phyloP scores from a whole-genome alignment of 2,113 vertebrate species.

The Equus quagga region DNA sequence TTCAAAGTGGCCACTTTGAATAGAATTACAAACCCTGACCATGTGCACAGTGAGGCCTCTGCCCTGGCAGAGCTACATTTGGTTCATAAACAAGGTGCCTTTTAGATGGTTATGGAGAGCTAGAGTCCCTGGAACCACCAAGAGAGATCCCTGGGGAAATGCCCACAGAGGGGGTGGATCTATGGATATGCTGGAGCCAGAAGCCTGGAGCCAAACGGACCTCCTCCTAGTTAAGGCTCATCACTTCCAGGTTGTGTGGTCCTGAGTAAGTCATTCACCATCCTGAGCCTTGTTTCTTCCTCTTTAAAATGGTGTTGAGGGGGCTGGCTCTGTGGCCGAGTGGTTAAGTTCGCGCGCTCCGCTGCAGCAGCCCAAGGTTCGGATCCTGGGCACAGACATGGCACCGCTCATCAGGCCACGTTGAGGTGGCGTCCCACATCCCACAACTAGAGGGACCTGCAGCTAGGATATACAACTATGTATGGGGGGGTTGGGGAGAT shows the following conservation, averaged over 20 bases:
- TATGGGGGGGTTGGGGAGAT: no score
- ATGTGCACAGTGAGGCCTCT: constrained; percentile 79
- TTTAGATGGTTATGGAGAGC: background rate
- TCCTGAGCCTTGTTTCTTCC: background rate
- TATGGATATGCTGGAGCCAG: background rate
- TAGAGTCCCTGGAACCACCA: background rate
- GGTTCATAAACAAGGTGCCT: constrained; percentile 42
- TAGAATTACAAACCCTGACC: constrained; percentile 87
- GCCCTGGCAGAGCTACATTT: background rate
- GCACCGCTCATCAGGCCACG: no score
- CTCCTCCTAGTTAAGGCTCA: background rate
- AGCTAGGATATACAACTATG: no score
- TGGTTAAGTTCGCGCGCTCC: no score
- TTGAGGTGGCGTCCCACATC: no score
- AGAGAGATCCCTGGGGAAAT: background rate
- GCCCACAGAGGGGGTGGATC: background rate
- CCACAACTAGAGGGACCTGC: no score
- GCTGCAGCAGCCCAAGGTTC: no score
- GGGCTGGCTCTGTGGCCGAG: no score
- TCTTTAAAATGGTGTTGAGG: constrained; percentile 5
- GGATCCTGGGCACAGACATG: no score
- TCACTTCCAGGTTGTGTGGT: background rate
- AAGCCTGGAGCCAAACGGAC: background rate
- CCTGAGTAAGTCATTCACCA: constrained; percentile 28
- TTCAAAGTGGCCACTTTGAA: constrained; percentile 89